Evolutionary conservation across 2,113 vertebrate species (phyloP), one percentile per base, ranked within the genome.

Genomic region (Labrus mixtus): DNA sequence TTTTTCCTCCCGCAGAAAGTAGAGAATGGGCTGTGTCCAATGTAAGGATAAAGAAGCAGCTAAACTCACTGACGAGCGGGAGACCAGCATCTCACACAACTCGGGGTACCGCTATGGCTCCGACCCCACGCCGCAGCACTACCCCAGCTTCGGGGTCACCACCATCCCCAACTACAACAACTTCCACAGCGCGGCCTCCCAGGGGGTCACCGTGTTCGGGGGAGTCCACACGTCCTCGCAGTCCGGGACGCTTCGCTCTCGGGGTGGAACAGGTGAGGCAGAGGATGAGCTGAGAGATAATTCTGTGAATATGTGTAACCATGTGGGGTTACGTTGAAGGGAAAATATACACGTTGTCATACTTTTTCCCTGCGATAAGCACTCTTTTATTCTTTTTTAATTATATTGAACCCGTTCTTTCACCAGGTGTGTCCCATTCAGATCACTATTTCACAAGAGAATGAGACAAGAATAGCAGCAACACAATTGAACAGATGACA

Each of bases 21-120:
- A 97, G 97, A 99, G 97, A 96, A 99, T 99, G 98, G 98, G 98
- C 97, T 99, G 98, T 96, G 98, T 99, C 96, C 98, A 99, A 99
- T 99, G 98, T 94, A 99, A 99, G 97, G 98, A 99, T 92, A 99
- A 99, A 96, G 98, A 99, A 95, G 96, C 97, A 96, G 96, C 97
- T 73, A 99, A 99, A 97, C 96, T 98, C 92, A 98, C 97, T 2
- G 98, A 98, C 3, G 97, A 99, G 90, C 94, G 97, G 85, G 97
- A 98, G 83, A 96, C 97, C 89, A 97, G 97, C 89, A 94, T 98
- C 92, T 95, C 96, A 48, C 98, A 98, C 94, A 97, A 96, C 91
- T 94, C 97, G 33, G 97, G 97, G 75, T 98, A 97, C 92, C 97
- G 97, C 93, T 99, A 99, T 98, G 97, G 98, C 70, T 96, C 97